A percentile compares a stretch with the other conserved stretches of the same genome.
Evolutionary conservation across 2,888 invertebrate species (phyloP).

Genomic region (Ryuthela nishihirai): DNA sequence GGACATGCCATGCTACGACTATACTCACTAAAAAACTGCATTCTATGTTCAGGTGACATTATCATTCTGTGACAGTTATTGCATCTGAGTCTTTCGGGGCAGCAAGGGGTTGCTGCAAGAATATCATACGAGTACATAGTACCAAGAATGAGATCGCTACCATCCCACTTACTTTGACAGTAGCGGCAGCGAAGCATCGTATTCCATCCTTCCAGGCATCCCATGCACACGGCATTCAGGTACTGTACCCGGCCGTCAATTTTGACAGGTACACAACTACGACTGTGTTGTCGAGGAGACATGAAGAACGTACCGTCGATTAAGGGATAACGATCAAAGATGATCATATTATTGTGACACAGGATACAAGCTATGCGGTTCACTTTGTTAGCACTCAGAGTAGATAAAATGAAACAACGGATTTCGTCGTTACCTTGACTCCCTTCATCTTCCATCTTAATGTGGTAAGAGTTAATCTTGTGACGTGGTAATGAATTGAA

Average conservation of each 20-base stretch:
- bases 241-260: slow-evolving; percentile 80
- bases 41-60: slow-evolving; percentile 76
- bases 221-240: slow-evolving; percentile 92
- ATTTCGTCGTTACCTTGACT: slow-evolving; percentile 98
- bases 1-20: slow-evolving; percentile 87
- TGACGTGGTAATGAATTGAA: slow-evolving; percentile 90
- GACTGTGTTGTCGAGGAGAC: slow-evolving; percentile 86
- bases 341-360: slow-evolving; percentile 82
- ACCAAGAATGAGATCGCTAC: slow-evolving; percentile 86
- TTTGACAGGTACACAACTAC: slow-evolving; percentile 83
- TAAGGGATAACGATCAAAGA: slow-evolving; percentile 94
- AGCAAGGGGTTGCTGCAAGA: slow-evolving; percentile 95
- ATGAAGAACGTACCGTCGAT: slow-evolving; percentile 98
- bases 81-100: slow-evolving; percentile 88
- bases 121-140: slow-evolving; percentile 99
- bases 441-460: slow-evolving; percentile 98
- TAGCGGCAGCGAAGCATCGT: slow-evolving; percentile 70
- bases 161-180: slow-evolving; percentile 85
- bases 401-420: slow-evolving; percentile 90
- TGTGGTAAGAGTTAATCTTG: slow-evolving; percentile 98
- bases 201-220: slow-evolving; percentile 76
- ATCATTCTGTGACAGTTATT: slow-evolving; percentile 86
- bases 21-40: slow-evolving; percentile 93
- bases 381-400: slow-evolving; percentile 85
- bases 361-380: slow-evolving; percentile 79